Base-by-base conservation (phyloP, 2,888 invertebrate species). In the Crossocerus cetratus region DNA sequence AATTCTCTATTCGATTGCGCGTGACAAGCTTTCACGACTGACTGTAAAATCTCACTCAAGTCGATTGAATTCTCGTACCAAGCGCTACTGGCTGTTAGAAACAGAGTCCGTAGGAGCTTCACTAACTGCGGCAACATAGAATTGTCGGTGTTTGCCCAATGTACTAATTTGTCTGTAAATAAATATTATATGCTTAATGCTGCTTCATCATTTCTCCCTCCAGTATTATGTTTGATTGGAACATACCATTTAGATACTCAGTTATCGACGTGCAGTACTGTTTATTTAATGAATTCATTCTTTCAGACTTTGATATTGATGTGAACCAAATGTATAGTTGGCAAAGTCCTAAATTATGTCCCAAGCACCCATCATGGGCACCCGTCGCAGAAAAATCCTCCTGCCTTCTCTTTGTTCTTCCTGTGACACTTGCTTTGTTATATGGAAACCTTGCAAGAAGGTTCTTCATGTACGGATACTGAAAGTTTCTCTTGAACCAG, bases 381-480 rank as follows among this genome's bases (percentile, higher is more conserved):
- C 91, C 86, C 74, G 91, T 91, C 13, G 88, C 86, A 76, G 91
- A 92, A 73, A 88, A 90, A 64, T 92, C 91, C 44, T 74, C 78
- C 74, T 91, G 87, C 11, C 84, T 86, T 67, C 80, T 92, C 32
- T 88, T 86, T 66, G 91, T 88, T 68, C 83, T 65, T 11, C 32
- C 55, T 2, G 61, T 2, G 1, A 45, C 76, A 57, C 90, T 86
- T 76, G 90, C 91, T 72, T 92, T 92, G 3, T 90, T 89, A 87
- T 93, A 94, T 0, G 94, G 94, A 80, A 94, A 94, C 60, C 91
- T 90, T 44, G 86, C 86, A 1, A 95, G 88, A 75, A 95, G 91
- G 87, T 93, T 92, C 67, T 91, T 92, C 3, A 91, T 90, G 83
- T 94, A 94, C 54, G 89, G 87, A 14, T 91, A 90, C 0, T 92